Evolutionary conservation across 2,888 invertebrate species (phyloP).

Genomic region (Diaperis boleti): DNA sequence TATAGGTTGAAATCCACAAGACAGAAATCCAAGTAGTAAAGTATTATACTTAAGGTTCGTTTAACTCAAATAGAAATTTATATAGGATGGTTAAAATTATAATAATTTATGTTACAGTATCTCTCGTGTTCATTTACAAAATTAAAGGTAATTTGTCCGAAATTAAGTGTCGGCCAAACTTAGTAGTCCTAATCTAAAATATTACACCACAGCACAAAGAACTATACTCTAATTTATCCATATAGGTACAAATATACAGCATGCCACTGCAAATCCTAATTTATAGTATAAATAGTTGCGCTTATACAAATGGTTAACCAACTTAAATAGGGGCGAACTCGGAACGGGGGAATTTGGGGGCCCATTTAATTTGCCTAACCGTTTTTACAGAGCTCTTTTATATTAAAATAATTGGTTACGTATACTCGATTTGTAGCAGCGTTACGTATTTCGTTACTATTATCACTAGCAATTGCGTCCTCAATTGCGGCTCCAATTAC

Average conservation of each 20-base stretch:
- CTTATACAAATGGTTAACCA: slow-evolving; percentile 57
- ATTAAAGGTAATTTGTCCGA: slow-evolving; percentile 51
- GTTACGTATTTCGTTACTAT: slow-evolving; percentile 64
- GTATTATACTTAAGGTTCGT: slow-evolving; percentile 48
- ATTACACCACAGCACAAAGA: slow-evolving; percentile 69
- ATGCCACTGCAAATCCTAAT: slow-evolving; percentile 64
- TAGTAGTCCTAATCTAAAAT: slow-evolving; percentile 64
- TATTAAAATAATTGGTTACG: slow-evolving; percentile 61
- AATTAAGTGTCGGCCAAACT: slow-evolving; percentile 58
- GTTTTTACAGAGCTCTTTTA: slow-evolving; percentile 54
- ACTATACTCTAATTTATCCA: slow-evolving; percentile 67
- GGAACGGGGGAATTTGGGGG: slow-evolving; percentile 47
- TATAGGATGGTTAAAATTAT: slow-evolving; percentile 57
- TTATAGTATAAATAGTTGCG: slow-evolving; percentile 59
- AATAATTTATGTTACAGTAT: slow-evolving; percentile 60
- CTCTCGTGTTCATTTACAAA: slow-evolving; percentile 56
- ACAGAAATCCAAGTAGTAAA: slow-evolving; percentile 64
- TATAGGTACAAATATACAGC: slow-evolving; percentile 68
- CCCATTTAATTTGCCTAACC: slow-evolving; percentile 59
- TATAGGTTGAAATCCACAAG: slow-evolving; percentile 67
- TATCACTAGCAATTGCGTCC: slow-evolving; percentile 59
- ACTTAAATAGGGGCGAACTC: slow-evolving; percentile 52
- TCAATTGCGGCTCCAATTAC: slow-evolving; percentile 55
- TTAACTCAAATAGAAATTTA: slow-evolving; percentile 61
- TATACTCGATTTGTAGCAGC: slow-evolving; percentile 65